Evolutionary conservation across 2,888 invertebrate genomes (phyloP).

Genomic region (Pristionchus maxplancki): DNA sequence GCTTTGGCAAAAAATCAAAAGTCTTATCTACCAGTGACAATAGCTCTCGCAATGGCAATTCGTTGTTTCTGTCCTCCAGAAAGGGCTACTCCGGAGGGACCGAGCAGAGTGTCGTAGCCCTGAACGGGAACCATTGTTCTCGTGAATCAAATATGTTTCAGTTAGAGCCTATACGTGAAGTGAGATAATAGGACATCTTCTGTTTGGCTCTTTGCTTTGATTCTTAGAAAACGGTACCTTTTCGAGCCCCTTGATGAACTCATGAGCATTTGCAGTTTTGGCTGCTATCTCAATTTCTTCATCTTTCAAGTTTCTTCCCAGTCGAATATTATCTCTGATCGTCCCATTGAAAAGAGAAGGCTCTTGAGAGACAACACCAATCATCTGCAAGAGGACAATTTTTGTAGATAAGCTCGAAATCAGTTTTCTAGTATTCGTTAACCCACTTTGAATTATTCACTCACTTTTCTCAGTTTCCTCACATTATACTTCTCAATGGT

Average conservation of each 20-base stretch:
- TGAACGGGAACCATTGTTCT: background rate
- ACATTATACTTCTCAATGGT: conserved; percentile 43
- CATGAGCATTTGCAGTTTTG: conserved; percentile 47
- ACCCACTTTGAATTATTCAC: background rate
- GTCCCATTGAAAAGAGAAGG: conserved; percentile 46
- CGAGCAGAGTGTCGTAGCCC: conserved; percentile 29
- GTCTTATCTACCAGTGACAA: conserved; percentile 23
- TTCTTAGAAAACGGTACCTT: background rate
- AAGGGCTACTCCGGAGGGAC: background rate
- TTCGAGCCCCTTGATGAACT: conserved; percentile 10
- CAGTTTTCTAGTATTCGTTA: too few species aligned
- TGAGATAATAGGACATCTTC: too few species aligned
- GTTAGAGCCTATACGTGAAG: background rate
- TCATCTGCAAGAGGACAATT: conserved; percentile 49
- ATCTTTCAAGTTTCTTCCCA: conserved; percentile 31
- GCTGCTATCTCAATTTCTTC: conserved; percentile 38
- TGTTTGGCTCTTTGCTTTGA: too few species aligned
- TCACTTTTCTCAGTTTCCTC: conserved; percentile 21
- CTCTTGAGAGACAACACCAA: conserved; percentile 44
- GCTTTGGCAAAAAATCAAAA: too few species aligned
- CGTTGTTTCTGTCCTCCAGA: conserved; percentile 43
- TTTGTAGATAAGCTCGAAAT: too few species aligned
- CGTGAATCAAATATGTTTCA: background rate
- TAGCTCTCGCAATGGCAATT: conserved; percentile 31
- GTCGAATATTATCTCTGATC: conserved; percentile 28